A percentile compares a stretch with the other conserved stretches of the same genome.
Evolutionary conservation across 2,113 vertebrate species (phyloP).

Genomic region (Nyctereutes procyonoides): DNA sequence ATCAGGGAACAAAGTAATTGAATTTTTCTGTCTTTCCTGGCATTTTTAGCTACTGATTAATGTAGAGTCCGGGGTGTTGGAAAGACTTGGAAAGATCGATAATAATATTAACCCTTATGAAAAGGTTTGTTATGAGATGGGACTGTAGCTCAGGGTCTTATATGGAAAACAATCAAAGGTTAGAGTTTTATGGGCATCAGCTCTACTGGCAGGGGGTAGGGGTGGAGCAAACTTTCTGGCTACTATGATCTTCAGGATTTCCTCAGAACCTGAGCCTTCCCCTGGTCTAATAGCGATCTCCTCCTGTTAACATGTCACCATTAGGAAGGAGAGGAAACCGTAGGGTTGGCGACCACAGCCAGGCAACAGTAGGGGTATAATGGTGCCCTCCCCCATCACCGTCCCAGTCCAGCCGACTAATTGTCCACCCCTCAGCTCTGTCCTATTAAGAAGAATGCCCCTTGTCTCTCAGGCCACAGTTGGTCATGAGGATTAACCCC

Average conservation of each 20-base stretch:
- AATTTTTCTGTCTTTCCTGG: constrained; percentile 81
- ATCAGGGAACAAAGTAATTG: constrained; percentile 80
- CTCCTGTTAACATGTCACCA: not conserved
- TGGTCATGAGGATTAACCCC: constrained; percentile 72
- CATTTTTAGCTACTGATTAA: constrained; percentile 84
- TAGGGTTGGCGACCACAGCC: not conserved
- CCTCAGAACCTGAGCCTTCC: not conserved
- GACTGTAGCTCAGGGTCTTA: constrained; percentile 18
- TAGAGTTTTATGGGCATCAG: constrained; percentile 5
- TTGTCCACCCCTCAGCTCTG: constrained; percentile 13
- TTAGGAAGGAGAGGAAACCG: not conserved
- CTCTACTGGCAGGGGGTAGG: not conserved
- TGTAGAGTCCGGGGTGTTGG: constrained; percentile 64
- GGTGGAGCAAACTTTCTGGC: not conserved
- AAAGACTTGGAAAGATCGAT: constrained; percentile 82
- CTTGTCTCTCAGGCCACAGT: constrained; percentile 73
- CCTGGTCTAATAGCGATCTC: not conserved
- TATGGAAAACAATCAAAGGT: constrained; percentile 30
- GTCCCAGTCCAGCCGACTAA: not conserved
- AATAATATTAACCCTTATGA: constrained; percentile 79
- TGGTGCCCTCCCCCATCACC: not conserved
- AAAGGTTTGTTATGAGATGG: constrained; percentile 48
- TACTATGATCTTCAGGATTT: constrained; percentile 13
- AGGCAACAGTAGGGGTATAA: not conserved
- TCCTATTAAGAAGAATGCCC: constrained; percentile 42